Conservation (phyloP, 1,140 invertebrate species). For the Agrilus planipennis region DNA sequence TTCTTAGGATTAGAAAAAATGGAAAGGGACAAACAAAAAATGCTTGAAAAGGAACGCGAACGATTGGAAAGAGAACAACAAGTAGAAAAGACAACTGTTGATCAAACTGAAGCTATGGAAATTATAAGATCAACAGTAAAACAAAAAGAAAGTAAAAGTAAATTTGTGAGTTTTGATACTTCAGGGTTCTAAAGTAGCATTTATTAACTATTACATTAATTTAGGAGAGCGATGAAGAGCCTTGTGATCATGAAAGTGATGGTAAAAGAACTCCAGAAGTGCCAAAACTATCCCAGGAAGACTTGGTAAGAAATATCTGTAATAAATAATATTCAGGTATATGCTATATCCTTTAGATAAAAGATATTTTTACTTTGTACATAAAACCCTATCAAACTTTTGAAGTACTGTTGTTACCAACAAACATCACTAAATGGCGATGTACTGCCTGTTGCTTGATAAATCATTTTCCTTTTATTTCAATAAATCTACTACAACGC, state of each 20-base stretch:
- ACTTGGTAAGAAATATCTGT: conserved; percentile 38
- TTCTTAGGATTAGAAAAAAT: conserved; percentile 90
- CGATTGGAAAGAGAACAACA: conserved; percentile 50
- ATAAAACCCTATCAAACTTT: neutral
- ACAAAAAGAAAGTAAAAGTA: conserved; percentile 49
- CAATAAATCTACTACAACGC: too few species aligned
- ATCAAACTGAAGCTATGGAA: conserved; percentile 49
- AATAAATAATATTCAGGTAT: too few species aligned
- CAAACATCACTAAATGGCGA: too few species aligned
- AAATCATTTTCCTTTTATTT: too few species aligned
- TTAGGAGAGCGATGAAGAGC: conserved; percentile 31
- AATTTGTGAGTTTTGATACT: conserved; percentile 59
- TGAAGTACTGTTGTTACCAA: neutral
- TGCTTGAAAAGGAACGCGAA: conserved; percentile 65
- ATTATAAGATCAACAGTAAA: conserved; percentile 38
- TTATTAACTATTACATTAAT: conserved; percentile 5
- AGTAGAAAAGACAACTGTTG: conserved; percentile 47
- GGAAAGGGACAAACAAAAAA: conserved; percentile 88
- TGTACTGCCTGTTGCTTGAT: too few species aligned
- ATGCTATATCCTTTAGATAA: too few species aligned
- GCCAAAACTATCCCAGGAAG: conserved; percentile 31
- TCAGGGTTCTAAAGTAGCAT: neutral
- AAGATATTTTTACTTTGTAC: too few species aligned
- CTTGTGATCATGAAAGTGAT: conserved; percentile 23
- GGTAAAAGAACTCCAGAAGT: conserved; percentile 13